These are phyloP conservation scores for Heterotilapia buettikoferi DNA, from an alignment of 2,113 vertebrate genomes.

Conservation along the genomic window DNA sequence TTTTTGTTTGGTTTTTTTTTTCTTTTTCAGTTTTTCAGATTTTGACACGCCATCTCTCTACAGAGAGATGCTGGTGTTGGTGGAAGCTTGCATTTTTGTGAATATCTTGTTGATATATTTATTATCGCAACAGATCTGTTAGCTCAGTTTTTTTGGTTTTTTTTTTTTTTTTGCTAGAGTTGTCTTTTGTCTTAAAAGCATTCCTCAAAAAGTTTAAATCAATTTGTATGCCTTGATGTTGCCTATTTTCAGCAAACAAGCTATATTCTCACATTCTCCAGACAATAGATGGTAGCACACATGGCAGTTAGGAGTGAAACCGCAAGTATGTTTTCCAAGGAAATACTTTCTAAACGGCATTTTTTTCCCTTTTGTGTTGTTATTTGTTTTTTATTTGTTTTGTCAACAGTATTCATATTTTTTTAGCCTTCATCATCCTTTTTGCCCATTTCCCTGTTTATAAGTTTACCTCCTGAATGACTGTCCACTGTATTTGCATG, in stretches of 20 bases:
- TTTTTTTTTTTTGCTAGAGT: not conserved
- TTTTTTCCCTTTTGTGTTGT: constrained; percentile 2
- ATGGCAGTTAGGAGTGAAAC: constrained; percentile 14
- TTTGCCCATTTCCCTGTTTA: not conserved
- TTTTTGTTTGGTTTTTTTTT: not conserved
- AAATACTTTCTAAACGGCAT: not conserved
- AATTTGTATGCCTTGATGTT: not conserved
- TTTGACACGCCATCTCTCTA: not conserved
- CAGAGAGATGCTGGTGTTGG: not conserved
- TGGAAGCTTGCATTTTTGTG: not conserved
- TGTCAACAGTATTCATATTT: not conserved
- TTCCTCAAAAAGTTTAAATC: not conserved
- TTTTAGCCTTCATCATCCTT: constrained; percentile 4
- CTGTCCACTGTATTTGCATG: constrained; percentile 26
- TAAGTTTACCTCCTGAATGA: constrained; percentile 1
- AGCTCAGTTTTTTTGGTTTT: accelerated
- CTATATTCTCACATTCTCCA: constrained; percentile 31
- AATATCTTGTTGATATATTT: not conserved
- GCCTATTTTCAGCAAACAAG: constrained; percentile 8
- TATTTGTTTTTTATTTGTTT: not conserved
- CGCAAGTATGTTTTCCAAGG: constrained; percentile 42
- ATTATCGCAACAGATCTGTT: not conserved
- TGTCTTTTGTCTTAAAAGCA: not conserved
- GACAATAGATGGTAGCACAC: constrained; percentile 23
- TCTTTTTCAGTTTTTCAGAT: not conserved